These are phyloP conservation scores for Temnothorax rugatulus DNA, from an alignment of 2,888 invertebrate genomes.

Conservation along the genomic window DNA sequence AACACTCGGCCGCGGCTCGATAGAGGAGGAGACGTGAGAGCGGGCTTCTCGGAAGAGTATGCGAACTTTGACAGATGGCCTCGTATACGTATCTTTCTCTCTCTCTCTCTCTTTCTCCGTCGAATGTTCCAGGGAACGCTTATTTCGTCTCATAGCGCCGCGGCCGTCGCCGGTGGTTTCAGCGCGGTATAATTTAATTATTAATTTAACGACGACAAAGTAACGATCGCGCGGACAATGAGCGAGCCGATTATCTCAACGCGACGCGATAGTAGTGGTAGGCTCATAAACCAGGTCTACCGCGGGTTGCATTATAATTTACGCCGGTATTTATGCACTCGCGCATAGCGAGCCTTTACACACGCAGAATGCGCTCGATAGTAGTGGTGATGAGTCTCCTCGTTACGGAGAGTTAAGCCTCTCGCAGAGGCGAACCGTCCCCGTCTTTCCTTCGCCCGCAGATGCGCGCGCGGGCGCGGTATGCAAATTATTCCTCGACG, in stretches of 20 bases:
- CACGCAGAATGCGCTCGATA: not conserved
- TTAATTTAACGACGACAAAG: constrained; percentile 57
- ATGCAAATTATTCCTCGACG: constrained; percentile 52
- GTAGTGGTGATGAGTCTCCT: not conserved
- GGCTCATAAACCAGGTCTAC: constrained; percentile 18
- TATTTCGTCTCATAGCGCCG: constrained; percentile 57
- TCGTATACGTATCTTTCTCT: constrained; percentile 52
- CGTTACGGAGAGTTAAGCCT: constrained; percentile 35
- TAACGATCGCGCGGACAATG: constrained; percentile 56
- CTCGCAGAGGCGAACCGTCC: not conserved
- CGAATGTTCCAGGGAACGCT: constrained; percentile 57
- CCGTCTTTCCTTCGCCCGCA: not conserved
- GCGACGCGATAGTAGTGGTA: constrained; percentile 17
- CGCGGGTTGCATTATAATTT: constrained; percentile 36
- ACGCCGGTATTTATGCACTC: constrained; percentile 42
- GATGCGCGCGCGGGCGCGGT: not conserved
- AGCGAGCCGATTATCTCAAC: constrained; percentile 47
- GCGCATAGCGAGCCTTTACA: not conserved
- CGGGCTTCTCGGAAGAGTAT: constrained; percentile 72
- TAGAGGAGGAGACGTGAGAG: constrained; percentile 68
- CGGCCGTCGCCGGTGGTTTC: constrained; percentile 7
- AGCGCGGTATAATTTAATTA: constrained; percentile 64
- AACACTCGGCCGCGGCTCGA: constrained; percentile 66
- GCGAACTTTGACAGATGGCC: constrained; percentile 76
- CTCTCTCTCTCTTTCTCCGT: not conserved